Conservation (phyloP, 2,113 vertebrate genomes). For the Daboia siamensis region DNA sequence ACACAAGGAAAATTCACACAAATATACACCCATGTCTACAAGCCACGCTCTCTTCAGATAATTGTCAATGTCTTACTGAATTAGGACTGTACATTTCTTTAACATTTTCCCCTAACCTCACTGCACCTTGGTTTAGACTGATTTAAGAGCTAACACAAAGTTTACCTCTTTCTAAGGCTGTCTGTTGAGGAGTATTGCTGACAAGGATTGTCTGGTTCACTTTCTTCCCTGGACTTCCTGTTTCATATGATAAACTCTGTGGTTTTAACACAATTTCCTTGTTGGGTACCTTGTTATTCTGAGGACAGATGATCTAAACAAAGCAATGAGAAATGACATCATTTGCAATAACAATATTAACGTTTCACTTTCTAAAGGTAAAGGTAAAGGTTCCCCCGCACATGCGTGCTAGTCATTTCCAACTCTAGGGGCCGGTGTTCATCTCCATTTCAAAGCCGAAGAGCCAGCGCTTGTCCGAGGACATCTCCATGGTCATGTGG, state of each 20-base stretch:
- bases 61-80: background rate
- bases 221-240: slow-evolving; percentile 13
- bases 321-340: background rate
- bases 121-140: background rate
- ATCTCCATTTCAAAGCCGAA: too few species aligned
- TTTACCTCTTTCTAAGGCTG: slow-evolving; percentile 43
- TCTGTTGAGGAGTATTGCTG: background rate
- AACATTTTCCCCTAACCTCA: background rate
- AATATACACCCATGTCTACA: background rate
- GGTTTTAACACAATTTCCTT: slow-evolving; percentile 44
- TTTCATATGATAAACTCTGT: slow-evolving; percentile 21
- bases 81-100: background rate
- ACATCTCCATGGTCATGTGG: too few species aligned
- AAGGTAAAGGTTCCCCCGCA: too few species aligned
- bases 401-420: too few species aligned
- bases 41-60: background rate
- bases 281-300: background rate
- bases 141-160: background rate
- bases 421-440: too few species aligned
- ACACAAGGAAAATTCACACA: background rate
- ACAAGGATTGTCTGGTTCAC: background rate
- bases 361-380: background rate
- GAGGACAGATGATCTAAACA: slow-evolving; percentile 39
- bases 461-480: too few species aligned
- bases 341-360: background rate